Conservation (phyloP, 2,113 vertebrate genomes). For the Pterophyllum scalare region DNA sequence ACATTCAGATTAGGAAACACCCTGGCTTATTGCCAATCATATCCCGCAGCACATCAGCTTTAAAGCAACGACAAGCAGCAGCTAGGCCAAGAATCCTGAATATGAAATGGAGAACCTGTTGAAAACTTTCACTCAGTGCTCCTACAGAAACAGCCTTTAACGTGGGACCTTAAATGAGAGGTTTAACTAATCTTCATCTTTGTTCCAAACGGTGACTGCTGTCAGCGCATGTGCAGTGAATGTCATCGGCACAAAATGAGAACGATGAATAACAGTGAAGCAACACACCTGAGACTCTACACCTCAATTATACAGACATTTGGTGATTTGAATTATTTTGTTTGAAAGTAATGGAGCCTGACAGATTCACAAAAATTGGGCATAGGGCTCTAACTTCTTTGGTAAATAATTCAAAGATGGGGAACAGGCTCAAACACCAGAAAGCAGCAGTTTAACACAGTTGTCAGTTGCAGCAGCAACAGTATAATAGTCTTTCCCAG, state of each 20-base stretch:
- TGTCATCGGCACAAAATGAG: conserved; percentile 13
- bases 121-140: background rate
- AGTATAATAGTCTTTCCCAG: conserved; percentile 10
- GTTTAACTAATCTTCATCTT: conserved; percentile 37
- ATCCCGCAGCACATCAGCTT: background rate
- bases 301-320: conserved; percentile 54
- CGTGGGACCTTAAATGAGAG: conserved; percentile 15
- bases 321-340: conserved; percentile 33
- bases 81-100: background rate
- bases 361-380: conserved; percentile 28
- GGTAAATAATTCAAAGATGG: conserved; percentile 58
- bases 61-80: background rate
- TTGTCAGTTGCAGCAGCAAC: background rate
- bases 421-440: conserved; percentile 32
- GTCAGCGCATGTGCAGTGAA: background rate
- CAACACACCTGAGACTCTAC: conserved; percentile 39
- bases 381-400: conserved; percentile 10
- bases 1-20: conserved; percentile 1
- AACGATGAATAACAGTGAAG: conserved; percentile 25
- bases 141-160: background rate
- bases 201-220: conserved; percentile 20
- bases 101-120: conserved; percentile 12
- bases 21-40: background rate
- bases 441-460: conserved; percentile 8
- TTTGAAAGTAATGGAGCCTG: conserved; percentile 39